Evolutionary conservation across 30 jellyfish, hydroid and myxozoan species (phyloP).

Genomic region (Euphysa ruthae): DNA sequence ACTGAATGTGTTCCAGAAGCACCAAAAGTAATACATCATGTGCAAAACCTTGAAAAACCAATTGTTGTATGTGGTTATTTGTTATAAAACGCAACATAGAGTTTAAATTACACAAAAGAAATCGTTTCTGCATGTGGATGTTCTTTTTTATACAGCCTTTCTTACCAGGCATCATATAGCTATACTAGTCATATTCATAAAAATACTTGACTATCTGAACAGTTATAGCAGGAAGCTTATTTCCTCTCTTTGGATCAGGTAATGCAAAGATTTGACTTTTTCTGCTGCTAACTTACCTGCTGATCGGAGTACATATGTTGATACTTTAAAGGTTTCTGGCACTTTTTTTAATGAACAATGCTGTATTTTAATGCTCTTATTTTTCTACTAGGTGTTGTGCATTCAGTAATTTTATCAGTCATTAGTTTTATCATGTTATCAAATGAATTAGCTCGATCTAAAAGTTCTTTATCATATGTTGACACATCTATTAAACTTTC

Average conservation of each 20-base stretch:
- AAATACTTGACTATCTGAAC: no score
- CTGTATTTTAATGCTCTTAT: no score
- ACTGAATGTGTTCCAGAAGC: neutral
- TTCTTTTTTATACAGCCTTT: neutral
- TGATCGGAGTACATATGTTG: constrained; percentile 13
- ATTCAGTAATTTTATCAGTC: neutral
- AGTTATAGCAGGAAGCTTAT: neutral
- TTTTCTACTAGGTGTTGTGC: no score
- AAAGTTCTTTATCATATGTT: neutral
- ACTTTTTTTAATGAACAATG: neutral
- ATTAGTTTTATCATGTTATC: neutral
- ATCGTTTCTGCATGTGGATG: neutral
- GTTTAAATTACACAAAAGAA: neutral
- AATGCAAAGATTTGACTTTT: neutral
- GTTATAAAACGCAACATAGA: neutral
- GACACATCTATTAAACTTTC: neutral
- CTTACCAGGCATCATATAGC: neutral
- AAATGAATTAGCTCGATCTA: neutral
- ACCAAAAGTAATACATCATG: neutral
- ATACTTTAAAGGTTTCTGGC: no score
- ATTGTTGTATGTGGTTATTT: neutral
- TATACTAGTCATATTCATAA: neutral
- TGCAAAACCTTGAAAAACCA: neutral
- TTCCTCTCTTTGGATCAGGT: neutral
- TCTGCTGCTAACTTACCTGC: constrained; percentile 22